phyloP scores from a whole-genome alignment of 1,140 invertebrate genomes.

The Bombus consobrinus region DNA sequence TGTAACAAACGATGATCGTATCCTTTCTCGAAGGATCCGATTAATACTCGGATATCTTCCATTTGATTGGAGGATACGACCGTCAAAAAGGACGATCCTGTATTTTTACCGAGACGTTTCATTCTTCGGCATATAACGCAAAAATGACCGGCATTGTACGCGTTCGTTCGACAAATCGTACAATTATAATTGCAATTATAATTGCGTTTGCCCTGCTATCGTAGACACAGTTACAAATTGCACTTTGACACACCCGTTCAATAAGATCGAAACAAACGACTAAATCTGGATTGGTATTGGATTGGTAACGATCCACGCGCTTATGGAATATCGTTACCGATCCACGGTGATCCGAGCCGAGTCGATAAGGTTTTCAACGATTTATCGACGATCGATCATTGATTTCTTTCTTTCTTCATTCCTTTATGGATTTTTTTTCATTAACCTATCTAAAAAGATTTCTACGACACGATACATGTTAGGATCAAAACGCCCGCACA shows the following conservation, averaged over 20 bases:
- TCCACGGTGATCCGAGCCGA: constrained; percentile 30
- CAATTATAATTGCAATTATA: constrained; percentile 16
- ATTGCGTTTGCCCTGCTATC: background rate
- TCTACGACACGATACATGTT: constrained; percentile 54
- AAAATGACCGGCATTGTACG: constrained; percentile 4
- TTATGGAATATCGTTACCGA: background rate
- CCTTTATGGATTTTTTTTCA: background rate
- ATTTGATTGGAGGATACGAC: background rate
- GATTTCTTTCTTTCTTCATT: constrained; percentile 17
- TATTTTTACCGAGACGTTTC: background rate
- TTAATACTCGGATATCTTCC: background rate
- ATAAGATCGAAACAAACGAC: constrained; percentile 10
- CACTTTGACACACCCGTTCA: background rate
- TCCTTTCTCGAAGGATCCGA: background rate
- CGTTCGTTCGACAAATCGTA: background rate
- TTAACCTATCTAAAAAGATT: constrained; percentile 52
- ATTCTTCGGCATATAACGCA: background rate
- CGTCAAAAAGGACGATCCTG: constrained; percentile 43
- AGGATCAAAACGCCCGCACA: constrained; percentile 43
- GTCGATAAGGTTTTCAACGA: constrained; percentile 22
- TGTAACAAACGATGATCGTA: constrained; percentile 1
- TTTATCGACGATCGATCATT: constrained; percentile 45
- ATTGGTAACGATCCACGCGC: constrained; percentile 8
- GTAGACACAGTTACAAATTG: constrained; percentile 8
- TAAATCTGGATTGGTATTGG: too few species aligned